Percentiles rank a stretch among this genome's conserved stretches.
phyloP scores from a whole-genome alignment of 2,888 invertebrate species.

The Napeogenes inachia region DNA sequence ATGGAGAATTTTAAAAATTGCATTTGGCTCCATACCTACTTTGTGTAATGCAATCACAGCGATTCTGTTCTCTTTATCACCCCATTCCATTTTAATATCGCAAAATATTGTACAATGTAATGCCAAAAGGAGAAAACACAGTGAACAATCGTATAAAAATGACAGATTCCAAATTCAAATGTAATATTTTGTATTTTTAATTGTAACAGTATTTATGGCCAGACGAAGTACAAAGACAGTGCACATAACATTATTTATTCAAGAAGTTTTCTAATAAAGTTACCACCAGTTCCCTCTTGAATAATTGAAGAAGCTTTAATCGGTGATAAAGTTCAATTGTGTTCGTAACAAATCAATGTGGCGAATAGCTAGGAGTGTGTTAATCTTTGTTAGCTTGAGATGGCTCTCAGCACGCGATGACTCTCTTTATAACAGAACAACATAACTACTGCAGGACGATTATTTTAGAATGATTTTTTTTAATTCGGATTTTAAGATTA shows the following conservation, averaged over 20 bases:
- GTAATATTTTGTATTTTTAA: too few relatives aligned
- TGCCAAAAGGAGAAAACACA: too few relatives aligned
- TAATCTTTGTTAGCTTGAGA: slow-evolving; percentile 61
- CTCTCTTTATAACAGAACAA: neutral
- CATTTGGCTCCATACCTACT: too few relatives aligned
- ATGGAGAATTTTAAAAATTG: too few relatives aligned
- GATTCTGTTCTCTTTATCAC: too few relatives aligned
- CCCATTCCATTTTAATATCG: too few relatives aligned
- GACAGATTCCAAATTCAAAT: too few relatives aligned
- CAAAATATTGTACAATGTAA: too few relatives aligned
- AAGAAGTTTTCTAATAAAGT: neutral
- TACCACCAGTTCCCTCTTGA: neutral
- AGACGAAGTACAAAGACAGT: neutral
- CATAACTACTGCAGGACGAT: neutral
- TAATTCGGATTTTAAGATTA: too few relatives aligned
- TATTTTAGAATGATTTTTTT: neutral
- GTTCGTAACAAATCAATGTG: slow-evolving; percentile 56
- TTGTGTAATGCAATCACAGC: too few relatives aligned
- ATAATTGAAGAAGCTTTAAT: slow-evolving; percentile 38
- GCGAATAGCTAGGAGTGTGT: slow-evolving; percentile 37
- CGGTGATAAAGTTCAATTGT: slow-evolving; percentile 45
- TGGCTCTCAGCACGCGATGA: slow-evolving; percentile 54
- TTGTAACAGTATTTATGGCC: too few relatives aligned
- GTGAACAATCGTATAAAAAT: too few relatives aligned
- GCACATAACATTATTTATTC: neutral